Evolutionary conservation across 1,140 invertebrate genomes (phyloP), one percentile per base, ranked within the genome.

Genomic region (Formica exsecta): DNA sequence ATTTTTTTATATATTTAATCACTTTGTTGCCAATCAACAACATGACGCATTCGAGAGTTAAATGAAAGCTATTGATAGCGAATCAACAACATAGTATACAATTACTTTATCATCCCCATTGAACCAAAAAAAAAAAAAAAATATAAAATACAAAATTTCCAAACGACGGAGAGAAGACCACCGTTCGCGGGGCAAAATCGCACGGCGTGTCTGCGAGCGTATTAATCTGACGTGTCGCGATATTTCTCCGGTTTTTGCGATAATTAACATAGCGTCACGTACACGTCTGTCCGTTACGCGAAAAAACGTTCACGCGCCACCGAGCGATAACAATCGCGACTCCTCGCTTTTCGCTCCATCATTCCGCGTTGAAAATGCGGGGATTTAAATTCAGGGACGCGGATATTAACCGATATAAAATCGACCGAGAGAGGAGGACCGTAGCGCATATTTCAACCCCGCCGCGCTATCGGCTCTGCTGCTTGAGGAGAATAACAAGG

Each of bases 401-500:
- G 29, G 38, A 81, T 81, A 81, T 81, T 73, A 81, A 81, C 79
- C 38, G 65, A 66, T 81, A 48, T 48, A 59, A 81, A 71, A 81
- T 70, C 77, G 65, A 59, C 44, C 44, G 79, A 57, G 36, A 16
- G 48, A 44, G 44, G 11, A 13, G 16, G 44, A 22, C 6, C 77
- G 36, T 71, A 25, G 66, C 25, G 66, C 64, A 80, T 81, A 81
- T 81, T 73, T 81, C 66, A 81, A 51, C 16, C 48, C 32, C 3
- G 32, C 8, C 66, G 48, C 66, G 66, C 68, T 68, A 81, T 81
- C 57, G 66, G 48, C 25, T 70, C 62, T 32, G 32, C 32, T 71
- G 51, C 51, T 73, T 71, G 71, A 59, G 66, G 51, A 81, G 71
- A 81, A 81, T 81, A 81, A 81, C 79, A 81, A 81, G 66, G 66